Evolutionary conservation across 2,888 invertebrate species (phyloP).

Genomic region (Pseudococcus viburni): DNA sequence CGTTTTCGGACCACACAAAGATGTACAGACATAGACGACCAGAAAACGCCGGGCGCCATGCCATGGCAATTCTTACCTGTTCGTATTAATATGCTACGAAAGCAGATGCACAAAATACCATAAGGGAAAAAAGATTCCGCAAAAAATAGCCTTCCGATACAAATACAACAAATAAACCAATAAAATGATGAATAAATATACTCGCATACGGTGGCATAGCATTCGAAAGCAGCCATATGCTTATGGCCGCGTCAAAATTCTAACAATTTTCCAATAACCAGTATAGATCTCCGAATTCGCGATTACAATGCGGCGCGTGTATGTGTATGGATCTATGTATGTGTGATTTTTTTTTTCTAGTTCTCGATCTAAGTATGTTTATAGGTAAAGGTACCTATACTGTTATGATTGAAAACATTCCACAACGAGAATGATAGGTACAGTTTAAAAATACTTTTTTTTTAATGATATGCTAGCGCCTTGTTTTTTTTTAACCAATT

Average conservation of each 20-base stretch:
- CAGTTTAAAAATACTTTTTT: not conserved
- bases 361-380: no score
- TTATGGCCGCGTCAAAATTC: not conserved
- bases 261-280: slow-evolving; percentile 57
- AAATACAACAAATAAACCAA: not conserved
- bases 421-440: not conserved
- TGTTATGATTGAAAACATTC: not conserved
- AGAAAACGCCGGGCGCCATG: slow-evolving; percentile 63
- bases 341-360: not conserved
- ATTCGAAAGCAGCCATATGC: not conserved
- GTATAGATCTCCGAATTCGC: slow-evolving; percentile 59
- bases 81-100: slow-evolving; percentile 62
- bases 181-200: slow-evolving; percentile 46
- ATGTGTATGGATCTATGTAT: not conserved
- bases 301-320: not conserved
- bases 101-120: slow-evolving; percentile 3
- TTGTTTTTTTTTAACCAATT: not conserved
- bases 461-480: not conserved
- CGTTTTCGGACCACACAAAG: slow-evolving; percentile 64
- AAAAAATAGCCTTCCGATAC: not conserved
- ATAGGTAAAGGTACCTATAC: not conserved
- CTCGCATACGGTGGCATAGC: not conserved
- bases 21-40: slow-evolving; percentile 60
- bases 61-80: slow-evolving; percentile 60
- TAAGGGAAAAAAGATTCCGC: slow-evolving; percentile 12